A percentile compares a stretch with the other conserved stretches of the same genome.
Conservation (phyloP, 2,888 invertebrate genomes). For the Stenotaenia linearis region DNA sequence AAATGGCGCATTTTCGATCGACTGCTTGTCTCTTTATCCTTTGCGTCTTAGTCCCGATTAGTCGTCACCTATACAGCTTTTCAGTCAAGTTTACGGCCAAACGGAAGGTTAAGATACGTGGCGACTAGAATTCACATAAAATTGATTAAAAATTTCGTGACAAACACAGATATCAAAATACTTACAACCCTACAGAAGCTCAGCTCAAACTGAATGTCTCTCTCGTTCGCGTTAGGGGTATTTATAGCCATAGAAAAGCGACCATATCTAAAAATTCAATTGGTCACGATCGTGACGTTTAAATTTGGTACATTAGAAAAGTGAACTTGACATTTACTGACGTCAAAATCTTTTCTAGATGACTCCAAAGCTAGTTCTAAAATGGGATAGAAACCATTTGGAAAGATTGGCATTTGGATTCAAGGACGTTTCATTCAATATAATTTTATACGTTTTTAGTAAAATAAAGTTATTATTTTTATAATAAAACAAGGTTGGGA, state of each 20-base stretch:
- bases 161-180: background rate
- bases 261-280: background rate
- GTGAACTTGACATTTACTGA: background rate
- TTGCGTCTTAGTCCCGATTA: constrained; percentile 51
- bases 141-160: background rate
- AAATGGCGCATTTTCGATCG: constrained; percentile 30
- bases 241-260: background rate
- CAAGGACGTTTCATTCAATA: background rate
- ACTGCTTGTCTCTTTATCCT: constrained; percentile 61
- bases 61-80: background rate
- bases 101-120: background rate
- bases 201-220: background rate
- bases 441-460: background rate
- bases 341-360: background rate
- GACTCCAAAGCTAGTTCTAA: background rate
- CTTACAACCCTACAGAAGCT: background rate
- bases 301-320: background rate
- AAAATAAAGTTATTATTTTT: background rate
- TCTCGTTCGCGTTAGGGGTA: background rate
- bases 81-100: background rate
- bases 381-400: background rate
- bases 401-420: background rate
- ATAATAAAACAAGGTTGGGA: background rate
- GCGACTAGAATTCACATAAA: background rate
- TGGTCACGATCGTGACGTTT: background rate